Percentiles rank a stretch among this genome's conserved stretches.
These are phyloP conservation scores for Ctenicera cuprea DNA, from an alignment of 2,888 invertebrate species.

Conservation along the genomic window DNA sequence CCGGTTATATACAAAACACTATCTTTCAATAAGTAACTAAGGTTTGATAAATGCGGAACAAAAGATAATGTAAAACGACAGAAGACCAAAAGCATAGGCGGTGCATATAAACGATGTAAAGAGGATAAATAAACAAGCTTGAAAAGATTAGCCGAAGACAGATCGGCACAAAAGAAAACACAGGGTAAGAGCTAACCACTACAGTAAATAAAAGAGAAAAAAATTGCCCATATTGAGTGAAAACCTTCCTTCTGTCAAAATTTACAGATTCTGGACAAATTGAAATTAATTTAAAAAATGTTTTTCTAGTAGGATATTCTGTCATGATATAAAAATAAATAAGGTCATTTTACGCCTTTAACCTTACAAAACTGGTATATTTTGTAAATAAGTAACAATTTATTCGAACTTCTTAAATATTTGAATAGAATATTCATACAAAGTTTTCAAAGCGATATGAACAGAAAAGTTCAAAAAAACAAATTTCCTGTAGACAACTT, in stretches of 20 bases:
- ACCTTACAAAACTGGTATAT: no score
- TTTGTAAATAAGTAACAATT: no score
- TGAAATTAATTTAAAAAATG: no score
- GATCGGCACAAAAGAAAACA: neutral
- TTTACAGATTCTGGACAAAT: no score
- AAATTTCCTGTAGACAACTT: no score
- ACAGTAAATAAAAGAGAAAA: neutral
- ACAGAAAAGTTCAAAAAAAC: no score
- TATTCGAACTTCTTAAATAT: no score
- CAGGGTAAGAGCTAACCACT: neutral
- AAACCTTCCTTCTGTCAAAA: neutral
- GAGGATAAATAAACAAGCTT: neutral
- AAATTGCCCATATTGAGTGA: neutral
- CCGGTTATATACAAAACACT: neutral
- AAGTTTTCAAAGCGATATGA: no score
- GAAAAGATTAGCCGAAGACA: constrained; percentile 3
- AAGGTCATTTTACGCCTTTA: no score
- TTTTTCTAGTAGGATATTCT: no score
- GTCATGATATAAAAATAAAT: no score
- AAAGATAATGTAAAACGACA: neutral
- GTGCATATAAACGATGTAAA: neutral
- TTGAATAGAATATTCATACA: no score
- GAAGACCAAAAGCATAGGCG: neutral
- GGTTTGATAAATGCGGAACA: neutral
- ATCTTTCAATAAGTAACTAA: neutral